These are phyloP conservation scores for Drosophila kokeensis DNA, from an alignment of 2,888 invertebrate genomes.

Conservation along the genomic window DNA sequence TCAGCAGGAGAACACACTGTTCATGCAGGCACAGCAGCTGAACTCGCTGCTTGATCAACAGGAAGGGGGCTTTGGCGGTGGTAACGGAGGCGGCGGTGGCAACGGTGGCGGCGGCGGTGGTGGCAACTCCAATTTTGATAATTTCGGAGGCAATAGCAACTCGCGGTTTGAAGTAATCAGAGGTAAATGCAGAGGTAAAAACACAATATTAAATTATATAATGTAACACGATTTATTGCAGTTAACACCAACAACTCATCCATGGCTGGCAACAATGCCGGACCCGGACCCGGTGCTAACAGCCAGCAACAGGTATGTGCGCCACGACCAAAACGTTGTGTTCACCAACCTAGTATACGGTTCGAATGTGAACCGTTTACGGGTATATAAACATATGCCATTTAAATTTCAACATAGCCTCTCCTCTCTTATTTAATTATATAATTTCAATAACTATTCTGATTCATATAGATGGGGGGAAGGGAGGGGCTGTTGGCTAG, in stretches of 20 bases:
- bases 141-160: conserved; percentile 73
- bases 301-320: conserved; percentile 72
- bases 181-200: conserved; percentile 60
- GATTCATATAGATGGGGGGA: conserved; percentile 5
- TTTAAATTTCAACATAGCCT: background rate
- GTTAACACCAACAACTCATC: conserved; percentile 62
- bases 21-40: conserved; percentile 91
- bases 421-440: conserved; percentile 10
- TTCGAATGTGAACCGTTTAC: background rate
- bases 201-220: background rate
- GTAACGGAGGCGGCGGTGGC: conserved; percentile 56
- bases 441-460: conserved; percentile 3
- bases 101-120: conserved; percentile 59
- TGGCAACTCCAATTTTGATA: conserved; percentile 68
- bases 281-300: conserved; percentile 50
- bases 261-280: conserved; percentile 63
- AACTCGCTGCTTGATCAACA: conserved; percentile 90
- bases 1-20: conserved; percentile 94
- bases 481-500: background rate
- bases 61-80: conserved; percentile 84
- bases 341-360: background rate
- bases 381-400: background rate
- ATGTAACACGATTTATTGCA: conserved; percentile 5
- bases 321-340: conserved; percentile 2
- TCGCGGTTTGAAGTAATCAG: conserved; percentile 82